Base-by-base conservation (phyloP, 2,113 vertebrate genomes). In the Antechinus flavipes region DNA sequence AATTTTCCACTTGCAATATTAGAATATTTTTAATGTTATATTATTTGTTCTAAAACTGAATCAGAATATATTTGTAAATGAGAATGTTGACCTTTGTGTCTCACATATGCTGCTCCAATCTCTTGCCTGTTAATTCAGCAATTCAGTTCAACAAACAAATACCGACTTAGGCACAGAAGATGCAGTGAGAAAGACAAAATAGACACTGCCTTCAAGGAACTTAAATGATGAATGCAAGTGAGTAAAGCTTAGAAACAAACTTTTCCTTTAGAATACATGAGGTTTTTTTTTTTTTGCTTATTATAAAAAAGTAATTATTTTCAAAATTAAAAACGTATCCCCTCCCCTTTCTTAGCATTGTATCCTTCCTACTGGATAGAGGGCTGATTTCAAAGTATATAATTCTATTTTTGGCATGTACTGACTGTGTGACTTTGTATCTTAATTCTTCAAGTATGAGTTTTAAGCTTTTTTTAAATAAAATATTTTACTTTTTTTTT, bases 51-150 rank as follows among this genome's bases (percentile, higher is more conserved):
- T 91, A 55, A 50, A 58, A 92, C 9, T 91, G 54, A 93, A 68
- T 95, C 94, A 95, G 91, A 96, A 92, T 91, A 90, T 35, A 55
- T 91, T 93, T 68, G 92, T 3, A 54, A 91, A 47, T 52, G 55
- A 91, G 12, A 46, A 30, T 93, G 30, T 42, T 92, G 19, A 84
- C 16, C 61, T 68, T 68, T 68, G 3, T 35, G 61, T 14, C 30
- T 68, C 58, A 61, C 56, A 30, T 61, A 30, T 61, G 58, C 58
- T 61, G 30, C 58, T 61, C 58, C 11, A 61, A 8, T 30, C 58
- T 10, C 27, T 30, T 30, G 26, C 27, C 26, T 61, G 27, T 61
- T 61, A 30, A 30, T 61, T 61, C 58, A 61, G 58, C 58, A 61
- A 27, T 61, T 30, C 27, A 27, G 3, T 30, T 61, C 61, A 68